Percentiles rank a stretch among this genome's conserved stretches.
Conservation (phyloP, 2,888 invertebrate genomes). For the Lottia scabra region DNA sequence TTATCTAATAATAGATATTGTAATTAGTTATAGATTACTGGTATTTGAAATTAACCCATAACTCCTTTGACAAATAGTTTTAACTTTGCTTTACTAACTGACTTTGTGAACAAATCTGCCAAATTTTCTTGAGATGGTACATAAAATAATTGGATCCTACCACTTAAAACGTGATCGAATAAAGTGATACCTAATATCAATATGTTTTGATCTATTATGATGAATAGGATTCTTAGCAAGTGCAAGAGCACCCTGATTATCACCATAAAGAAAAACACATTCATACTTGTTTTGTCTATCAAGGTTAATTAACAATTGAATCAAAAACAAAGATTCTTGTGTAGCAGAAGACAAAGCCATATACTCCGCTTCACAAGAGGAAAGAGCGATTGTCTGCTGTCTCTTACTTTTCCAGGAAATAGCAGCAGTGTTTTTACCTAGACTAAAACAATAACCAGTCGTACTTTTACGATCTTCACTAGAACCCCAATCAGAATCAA, state of each 20-base stretch:
- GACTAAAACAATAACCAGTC: background rate
- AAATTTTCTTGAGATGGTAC: no score
- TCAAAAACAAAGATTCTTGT: constrained; percentile 24
- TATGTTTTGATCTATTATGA: constrained; percentile 38
- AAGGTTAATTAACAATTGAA: background rate
- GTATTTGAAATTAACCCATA: no score
- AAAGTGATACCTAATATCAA: constrained; percentile 34
- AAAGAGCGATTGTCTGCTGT: constrained; percentile 29
- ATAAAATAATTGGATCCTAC: no score
- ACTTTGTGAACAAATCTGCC: no score
- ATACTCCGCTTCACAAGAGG: constrained; percentile 40
- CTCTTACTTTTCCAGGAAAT: constrained; percentile 23
- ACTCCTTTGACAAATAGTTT: no score
- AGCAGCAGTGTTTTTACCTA: background rate
- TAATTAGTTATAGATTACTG: no score
- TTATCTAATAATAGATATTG: no score
- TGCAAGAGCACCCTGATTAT: constrained; percentile 35
- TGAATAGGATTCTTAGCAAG: constrained; percentile 24
- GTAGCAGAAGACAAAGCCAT: constrained; percentile 30
- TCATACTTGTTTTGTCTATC: background rate
- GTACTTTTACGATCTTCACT: background rate
- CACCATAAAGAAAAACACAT: background rate
- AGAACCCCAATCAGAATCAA: no score
- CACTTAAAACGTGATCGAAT: no score
- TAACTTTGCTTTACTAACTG: no score